phyloP scores from a whole-genome alignment of 2,113 vertebrate genomes.

The Marmota flaviventris region DNA sequence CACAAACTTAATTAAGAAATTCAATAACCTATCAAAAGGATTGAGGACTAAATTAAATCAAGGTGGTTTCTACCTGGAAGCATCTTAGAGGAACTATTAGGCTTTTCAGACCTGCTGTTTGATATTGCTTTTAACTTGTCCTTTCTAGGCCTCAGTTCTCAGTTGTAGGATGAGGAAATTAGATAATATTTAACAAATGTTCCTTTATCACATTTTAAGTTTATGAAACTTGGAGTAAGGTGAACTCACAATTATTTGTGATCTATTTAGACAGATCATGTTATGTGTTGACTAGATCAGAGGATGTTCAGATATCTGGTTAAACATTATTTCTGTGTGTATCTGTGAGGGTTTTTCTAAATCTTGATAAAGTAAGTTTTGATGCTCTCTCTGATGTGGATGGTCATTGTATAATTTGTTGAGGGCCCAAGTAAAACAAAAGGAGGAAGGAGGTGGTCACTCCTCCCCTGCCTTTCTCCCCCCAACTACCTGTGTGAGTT shows the following conservation, averaged over 20 bases:
- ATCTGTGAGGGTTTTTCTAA: background rate
- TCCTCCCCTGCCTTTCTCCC: background rate
- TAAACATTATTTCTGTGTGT: background rate
- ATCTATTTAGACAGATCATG: background rate
- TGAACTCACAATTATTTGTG: background rate
- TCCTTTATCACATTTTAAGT: background rate
- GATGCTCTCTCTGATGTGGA: background rate
- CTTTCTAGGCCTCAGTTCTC: background rate
- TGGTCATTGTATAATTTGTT: background rate
- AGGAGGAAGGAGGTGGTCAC: background rate
- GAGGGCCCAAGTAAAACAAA: background rate
- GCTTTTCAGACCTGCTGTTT: background rate
- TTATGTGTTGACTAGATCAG: background rate
- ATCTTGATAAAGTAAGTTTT: background rate
- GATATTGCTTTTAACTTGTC: background rate
- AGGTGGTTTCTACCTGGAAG: background rate
- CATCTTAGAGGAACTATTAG: background rate
- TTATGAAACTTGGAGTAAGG: background rate
- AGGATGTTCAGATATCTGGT: background rate
- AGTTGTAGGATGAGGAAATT: background rate
- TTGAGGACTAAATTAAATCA: slow-evolving; percentile 6
- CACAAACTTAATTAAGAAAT: slow-evolving; percentile 56
- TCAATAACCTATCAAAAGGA: background rate
- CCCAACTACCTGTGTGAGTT: background rate
- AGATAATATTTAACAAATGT: background rate